Conservation (phyloP, 2,113 vertebrate genomes). For the Oncorhynchus masou region DNA sequence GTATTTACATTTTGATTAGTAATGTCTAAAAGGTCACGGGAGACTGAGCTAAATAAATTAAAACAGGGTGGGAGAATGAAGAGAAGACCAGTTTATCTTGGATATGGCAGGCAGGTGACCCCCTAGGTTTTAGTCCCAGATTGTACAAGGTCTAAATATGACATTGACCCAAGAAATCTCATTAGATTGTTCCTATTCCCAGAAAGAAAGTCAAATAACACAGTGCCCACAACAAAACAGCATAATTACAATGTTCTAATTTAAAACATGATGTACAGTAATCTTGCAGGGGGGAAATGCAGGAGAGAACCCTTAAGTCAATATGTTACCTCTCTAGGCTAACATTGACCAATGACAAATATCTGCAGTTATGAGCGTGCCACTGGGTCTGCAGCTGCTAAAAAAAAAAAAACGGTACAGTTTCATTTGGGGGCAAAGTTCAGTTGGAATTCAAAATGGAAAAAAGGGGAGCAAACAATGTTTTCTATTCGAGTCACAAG, state of each 20-base stretch:
- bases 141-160: conserved; percentile 59
- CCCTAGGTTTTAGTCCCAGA: conserved; percentile 51
- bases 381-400: neutral
- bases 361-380: neutral
- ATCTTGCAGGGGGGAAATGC: neutral
- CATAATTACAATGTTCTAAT: neutral
- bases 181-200: conserved; percentile 10
- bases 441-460: conserved; percentile 1
- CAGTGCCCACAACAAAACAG: conserved; percentile 27
- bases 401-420: conserved; percentile 1
- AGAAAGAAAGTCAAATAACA: conserved; percentile 30
- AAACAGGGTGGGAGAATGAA: conserved; percentile 70
- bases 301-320: neutral
- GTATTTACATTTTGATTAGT: conserved; percentile 84
- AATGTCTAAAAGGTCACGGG: conserved; percentile 71
- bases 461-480: conserved; percentile 25
- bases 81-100: conserved; percentile 49
- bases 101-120: conserved; percentile 48
- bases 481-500: conserved; percentile 25
- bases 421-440: conserved; percentile 26
- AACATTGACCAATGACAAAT: conserved; percentile 10
- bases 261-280: neutral
- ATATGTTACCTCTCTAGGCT: neutral
- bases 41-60: conserved; percentile 80
- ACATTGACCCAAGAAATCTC: conserved; percentile 33